Base-by-base conservation (phyloP, 2,797 vertebrate species). In the Intellagama lesueurii region DNA sequence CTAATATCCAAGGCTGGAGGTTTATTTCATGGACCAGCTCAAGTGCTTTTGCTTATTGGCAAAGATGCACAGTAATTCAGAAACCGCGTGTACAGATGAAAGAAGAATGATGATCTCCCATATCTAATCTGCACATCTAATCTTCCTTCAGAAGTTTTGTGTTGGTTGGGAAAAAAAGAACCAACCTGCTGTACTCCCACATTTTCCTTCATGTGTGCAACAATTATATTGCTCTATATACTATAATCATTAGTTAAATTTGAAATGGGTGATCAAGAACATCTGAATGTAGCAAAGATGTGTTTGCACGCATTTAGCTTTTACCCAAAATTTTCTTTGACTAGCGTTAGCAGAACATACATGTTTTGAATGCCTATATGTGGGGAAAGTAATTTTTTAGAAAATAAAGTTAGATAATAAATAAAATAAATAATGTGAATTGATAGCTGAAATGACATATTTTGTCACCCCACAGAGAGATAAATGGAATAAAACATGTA, bases 401-500 rank as follows among this genome's bases (percentile, higher is more conserved):
- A 56, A 56, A 52, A 52, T 52, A 7, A 52, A 52, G 14, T 56
- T 11, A 56, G 52, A 12, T 22, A 64, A 22, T 14, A 64, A 64
- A 64, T 64, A 64, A 64, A 64, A 64, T 64, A 64, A 64, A 22
- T 56, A 56, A 87, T 94, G 85, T 84, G 89, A 95, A 88, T 86
- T 87, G 68, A 90, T 94, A 80, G 93, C 94, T 94, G 90, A 95
- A 95, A 88, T 85, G 85, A 69, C 87, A 95, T 95, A 91, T 93
- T 83, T 95, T 87, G 70, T 85, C 88, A 94, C 94, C 91, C 90
- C 81, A 89, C 88, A 91, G 89, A 88, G 93, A 94, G 92, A 93
- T 95, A 94, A 95, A 96, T 96, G 94, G 91, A 95, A 90, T 92
- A 94, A 96, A 95, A 96, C 60, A 64, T 22, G 60, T 4, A 14